phyloP scores from a whole-genome alignment of 2,113 vertebrate species.

The Gallinago undulata region DNA sequence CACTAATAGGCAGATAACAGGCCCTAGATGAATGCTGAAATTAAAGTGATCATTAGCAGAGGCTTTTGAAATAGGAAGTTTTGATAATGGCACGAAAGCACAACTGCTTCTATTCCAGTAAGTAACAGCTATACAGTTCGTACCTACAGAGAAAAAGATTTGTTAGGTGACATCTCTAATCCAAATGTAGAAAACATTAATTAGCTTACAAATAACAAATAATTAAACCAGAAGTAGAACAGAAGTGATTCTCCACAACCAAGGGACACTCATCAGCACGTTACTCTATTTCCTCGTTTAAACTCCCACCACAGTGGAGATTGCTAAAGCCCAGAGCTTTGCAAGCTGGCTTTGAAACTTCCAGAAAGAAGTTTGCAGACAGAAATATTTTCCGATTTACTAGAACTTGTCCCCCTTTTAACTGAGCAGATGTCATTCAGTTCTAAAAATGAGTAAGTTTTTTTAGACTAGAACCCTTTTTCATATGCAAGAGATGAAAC shows the following conservation, averaged over 20 bases:
- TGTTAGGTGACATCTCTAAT: not conserved
- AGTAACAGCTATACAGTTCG: not conserved
- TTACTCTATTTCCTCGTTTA: not conserved
- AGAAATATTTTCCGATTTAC: not conserved
- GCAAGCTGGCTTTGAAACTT: not conserved
- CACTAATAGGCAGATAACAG: not conserved
- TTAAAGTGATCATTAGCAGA: not conserved
- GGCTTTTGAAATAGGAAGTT: not conserved
- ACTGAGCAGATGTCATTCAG: not conserved
- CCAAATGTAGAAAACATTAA: constrained; percentile 22
- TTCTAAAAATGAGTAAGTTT: not conserved
- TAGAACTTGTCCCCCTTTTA: not conserved
- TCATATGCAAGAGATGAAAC: not conserved
- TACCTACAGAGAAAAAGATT: not conserved
- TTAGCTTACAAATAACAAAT: constrained; percentile 1
- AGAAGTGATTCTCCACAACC: not conserved
- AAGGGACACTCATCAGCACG: not conserved
- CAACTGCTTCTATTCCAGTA: constrained; percentile 29
- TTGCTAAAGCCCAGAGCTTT: not conserved
- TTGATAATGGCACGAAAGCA: not conserved
- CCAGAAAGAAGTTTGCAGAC: not conserved
- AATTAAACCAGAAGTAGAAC: not conserved
- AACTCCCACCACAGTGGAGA: not conserved
- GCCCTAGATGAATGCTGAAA: not conserved
- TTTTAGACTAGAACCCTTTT: not conserved